Conservation (phyloP, 1,140 invertebrate species). For the Rhizoglyphus robini region DNA sequence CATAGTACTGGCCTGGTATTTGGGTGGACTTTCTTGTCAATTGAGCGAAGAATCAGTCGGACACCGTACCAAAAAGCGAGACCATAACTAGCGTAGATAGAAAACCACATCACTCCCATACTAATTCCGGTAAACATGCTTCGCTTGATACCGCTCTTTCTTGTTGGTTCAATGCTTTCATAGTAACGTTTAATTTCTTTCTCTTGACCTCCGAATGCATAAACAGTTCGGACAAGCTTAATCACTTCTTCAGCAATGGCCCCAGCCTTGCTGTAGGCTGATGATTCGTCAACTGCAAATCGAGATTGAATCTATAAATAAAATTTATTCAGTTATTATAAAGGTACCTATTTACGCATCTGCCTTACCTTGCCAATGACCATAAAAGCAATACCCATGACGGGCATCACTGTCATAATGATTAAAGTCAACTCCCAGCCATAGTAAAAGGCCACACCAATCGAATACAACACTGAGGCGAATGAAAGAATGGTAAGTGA, state of each 20-base stretch:
- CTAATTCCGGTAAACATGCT: constrained; percentile 47
- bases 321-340: no score
- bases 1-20: constrained; percentile 18
- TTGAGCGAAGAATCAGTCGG: constrained; percentile 37
- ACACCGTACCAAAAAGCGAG: constrained; percentile 68
- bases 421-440: constrained; percentile 38
- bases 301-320: constrained; percentile 13
- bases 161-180: constrained; percentile 40
- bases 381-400: constrained; percentile 34
- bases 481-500: constrained; percentile 34
- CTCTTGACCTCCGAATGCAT: constrained; percentile 37
- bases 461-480: constrained; percentile 35
- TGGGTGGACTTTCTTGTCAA: constrained; percentile 28
- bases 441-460: constrained; percentile 35
- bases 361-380: constrained; percentile 38
- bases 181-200: constrained; percentile 37
- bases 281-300: constrained; percentile 26
- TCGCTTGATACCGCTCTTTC: constrained; percentile 51
- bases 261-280: constrained; percentile 36
- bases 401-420: constrained; percentile 33
- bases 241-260: constrained; percentile 39
- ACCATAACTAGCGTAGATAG: constrained; percentile 6
- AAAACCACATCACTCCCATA: constrained; percentile 8
- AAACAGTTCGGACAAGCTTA: constrained; percentile 34
- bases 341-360: no score